A percentile compares a stretch with the other conserved stretches of the same genome.
Conservation (phyloP, 2,113 vertebrate species). For the Brachyistius frenatus region DNA sequence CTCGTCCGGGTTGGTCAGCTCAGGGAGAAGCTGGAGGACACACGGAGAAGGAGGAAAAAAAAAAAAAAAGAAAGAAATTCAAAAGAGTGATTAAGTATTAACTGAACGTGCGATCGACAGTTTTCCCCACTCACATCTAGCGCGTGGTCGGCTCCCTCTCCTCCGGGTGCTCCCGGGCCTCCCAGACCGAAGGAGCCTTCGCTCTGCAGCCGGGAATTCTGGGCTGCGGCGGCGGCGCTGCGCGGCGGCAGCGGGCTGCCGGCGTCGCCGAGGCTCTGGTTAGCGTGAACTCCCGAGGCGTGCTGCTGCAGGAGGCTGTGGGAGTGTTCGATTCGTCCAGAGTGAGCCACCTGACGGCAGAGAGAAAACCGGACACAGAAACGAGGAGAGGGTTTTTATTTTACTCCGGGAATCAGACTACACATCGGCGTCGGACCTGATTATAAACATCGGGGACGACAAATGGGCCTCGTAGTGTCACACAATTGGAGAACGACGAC, state of each 20-base stretch:
- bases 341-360: conserved; percentile 81
- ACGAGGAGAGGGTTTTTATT: neutral
- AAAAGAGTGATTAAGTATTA: too few species aligned
- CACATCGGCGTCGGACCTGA: too few species aligned
- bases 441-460: too few species aligned
- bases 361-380: neutral
- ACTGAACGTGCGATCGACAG: neutral
- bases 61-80: neutral
- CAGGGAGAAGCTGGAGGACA: conserved; percentile 91
- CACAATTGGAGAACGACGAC: too few species aligned
- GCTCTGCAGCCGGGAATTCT: conserved; percentile 83
- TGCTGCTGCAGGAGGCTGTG: conserved; percentile 87
- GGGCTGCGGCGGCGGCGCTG: conserved; percentile 74
- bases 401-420: too few species aligned
- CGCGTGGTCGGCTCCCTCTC: conserved; percentile 89
- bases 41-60: neutral
- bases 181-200: conserved; percentile 84
- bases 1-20: conserved; percentile 96
- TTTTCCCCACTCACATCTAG: conserved; percentile 88
- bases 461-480: too few species aligned
- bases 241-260: conserved; percentile 85
- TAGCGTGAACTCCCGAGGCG: conserved; percentile 78
- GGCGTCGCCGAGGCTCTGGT: conserved; percentile 79
- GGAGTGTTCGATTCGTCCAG: conserved; percentile 86
- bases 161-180: conserved; percentile 77